A percentile compares a stretch with the other conserved stretches of the same genome.
Conservation (phyloP, 2,888 invertebrate genomes). For the Oscheius sp. region DNA sequence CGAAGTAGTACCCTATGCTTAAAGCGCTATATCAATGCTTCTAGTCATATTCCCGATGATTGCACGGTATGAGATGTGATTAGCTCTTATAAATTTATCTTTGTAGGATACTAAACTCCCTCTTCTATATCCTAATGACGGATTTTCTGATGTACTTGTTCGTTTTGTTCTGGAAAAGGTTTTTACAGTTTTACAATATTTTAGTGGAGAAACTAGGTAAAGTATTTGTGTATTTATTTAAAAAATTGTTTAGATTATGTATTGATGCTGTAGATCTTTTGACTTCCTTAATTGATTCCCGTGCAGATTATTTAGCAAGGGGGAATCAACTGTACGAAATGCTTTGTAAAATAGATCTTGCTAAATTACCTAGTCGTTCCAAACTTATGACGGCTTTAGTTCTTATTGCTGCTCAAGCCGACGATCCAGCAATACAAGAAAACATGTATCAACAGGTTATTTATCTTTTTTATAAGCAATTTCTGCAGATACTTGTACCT, state of each 20-base stretch:
- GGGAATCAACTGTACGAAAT: slow-evolving; percentile 44
- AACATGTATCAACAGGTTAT: slow-evolving; percentile 57
- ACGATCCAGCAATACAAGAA: slow-evolving; percentile 48
- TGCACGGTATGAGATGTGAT: neutral
- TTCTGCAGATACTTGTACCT: slow-evolving; percentile 62
- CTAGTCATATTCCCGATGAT: slow-evolving; percentile 34
- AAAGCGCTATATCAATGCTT: slow-evolving; percentile 43
- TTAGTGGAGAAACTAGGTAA: slow-evolving; percentile 55
- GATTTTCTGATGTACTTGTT: slow-evolving; percentile 42
- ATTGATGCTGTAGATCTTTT: slow-evolving; percentile 73
- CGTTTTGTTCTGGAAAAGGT: slow-evolving; percentile 78
- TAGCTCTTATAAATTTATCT: too few relatives aligned
- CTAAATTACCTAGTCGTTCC: slow-evolving; percentile 71
- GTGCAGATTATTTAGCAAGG: slow-evolving; percentile 43
- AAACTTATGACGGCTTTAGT: slow-evolving; percentile 81
- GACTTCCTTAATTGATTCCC: slow-evolving; percentile 73
- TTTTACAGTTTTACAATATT: slow-evolving; percentile 75
- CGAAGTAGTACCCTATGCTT: slow-evolving; percentile 45
- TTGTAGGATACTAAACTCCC: slow-evolving; percentile 33
- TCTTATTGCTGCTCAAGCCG: slow-evolving; percentile 70
- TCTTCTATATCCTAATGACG: slow-evolving; percentile 37
- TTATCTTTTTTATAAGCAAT: neutral
- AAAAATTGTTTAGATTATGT: slow-evolving; percentile 37
- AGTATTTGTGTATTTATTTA: neutral
- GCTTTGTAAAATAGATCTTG: slow-evolving; percentile 35